Percentiles rank a stretch among this genome's conserved stretches.
Evolutionary conservation across 2,888 invertebrate species (phyloP).

Genomic region (Subacronicta megacephala): DNA sequence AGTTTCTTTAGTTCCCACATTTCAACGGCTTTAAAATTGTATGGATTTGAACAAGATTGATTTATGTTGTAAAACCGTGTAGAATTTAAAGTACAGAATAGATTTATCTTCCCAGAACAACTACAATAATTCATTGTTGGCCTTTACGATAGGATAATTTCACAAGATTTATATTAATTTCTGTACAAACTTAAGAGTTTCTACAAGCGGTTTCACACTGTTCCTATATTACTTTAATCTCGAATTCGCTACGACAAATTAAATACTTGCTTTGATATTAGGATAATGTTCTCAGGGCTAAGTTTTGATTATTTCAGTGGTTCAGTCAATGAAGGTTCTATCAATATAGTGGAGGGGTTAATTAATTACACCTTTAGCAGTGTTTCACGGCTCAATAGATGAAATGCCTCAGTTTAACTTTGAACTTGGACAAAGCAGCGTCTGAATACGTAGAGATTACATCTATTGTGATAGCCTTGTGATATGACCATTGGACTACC

Average conservation of each 20-base stretch:
- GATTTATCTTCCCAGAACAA: conserved; percentile 30
- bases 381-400: conserved; percentile 24
- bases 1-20: conserved; percentile 21
- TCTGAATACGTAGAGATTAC: no score
- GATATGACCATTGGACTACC: no score
- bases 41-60: conserved; percentile 28
- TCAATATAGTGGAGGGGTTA: conserved; percentile 24
- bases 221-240: conserved; percentile 5
- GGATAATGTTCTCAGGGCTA: conserved; percentile 18
- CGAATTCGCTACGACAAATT: conserved; percentile 8
- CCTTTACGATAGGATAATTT: conserved; percentile 6
- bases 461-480: no score
- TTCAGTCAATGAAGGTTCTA: conserved; percentile 4
- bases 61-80: conserved; percentile 29
- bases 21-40: conserved; percentile 13
- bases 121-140: conserved; percentile 26
- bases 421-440: conserved; percentile 26
- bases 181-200: neutral
- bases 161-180: conserved; percentile 19
- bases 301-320: conserved; percentile 39
- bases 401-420: conserved; percentile 18
- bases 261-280: conserved; percentile 19
- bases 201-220: conserved; percentile 6
- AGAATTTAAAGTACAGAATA: conserved; percentile 29
- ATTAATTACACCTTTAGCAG: conserved; percentile 40